Evolutionary conservation across 2,888 invertebrate genomes (phyloP), one percentile per base, ranked within the genome.

Genomic region (Synanthedon andrenaeformis): DNA sequence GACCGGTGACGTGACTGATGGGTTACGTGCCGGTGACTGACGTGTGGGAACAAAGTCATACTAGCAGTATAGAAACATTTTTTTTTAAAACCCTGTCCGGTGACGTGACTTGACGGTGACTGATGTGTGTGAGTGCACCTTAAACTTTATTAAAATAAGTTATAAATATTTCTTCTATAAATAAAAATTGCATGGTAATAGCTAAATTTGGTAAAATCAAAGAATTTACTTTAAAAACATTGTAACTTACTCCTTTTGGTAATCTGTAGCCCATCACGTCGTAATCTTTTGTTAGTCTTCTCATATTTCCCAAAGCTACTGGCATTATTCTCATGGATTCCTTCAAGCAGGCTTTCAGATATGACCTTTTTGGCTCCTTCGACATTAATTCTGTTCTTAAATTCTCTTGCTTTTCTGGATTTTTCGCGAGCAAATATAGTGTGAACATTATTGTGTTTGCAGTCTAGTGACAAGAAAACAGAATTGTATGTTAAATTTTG

Each of bases 331-430:
- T 86, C 55, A 92, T 70, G 0, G 91, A 85, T 72, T 95, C 94
- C 67, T 93, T 94, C 45, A 94, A 88, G 61, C 92, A 92, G 0
- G 93, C 93, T 57, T 89, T 91, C 17, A 94, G 68, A 64, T 92
- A 94, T 0, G 89, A 85, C 57, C 90, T 77, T 70, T 53, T 77
- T 1, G 66, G 67, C 0, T 66, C 52, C 3, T 63, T 70, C 0
- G 69, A 71, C 0, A 75, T 56, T 6, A 91, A 64, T 69, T 94
- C 92, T 50, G 89, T 71, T 14, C 90, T 82, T 3, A 94, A 75
- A 61, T 86, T 89, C 4, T 89, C 76, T 72, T 94, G 94, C 53
- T 91, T 90, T 0, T 89, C 88, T 5, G 79, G 88, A 74, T 94
- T 89, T 49, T 74, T 83, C 0, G 93, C 90, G 19, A 95, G 70